Evolutionary conservation across 2,797 vertebrate genomes (phyloP).

Genomic region (Sebastes aleutianus): DNA sequence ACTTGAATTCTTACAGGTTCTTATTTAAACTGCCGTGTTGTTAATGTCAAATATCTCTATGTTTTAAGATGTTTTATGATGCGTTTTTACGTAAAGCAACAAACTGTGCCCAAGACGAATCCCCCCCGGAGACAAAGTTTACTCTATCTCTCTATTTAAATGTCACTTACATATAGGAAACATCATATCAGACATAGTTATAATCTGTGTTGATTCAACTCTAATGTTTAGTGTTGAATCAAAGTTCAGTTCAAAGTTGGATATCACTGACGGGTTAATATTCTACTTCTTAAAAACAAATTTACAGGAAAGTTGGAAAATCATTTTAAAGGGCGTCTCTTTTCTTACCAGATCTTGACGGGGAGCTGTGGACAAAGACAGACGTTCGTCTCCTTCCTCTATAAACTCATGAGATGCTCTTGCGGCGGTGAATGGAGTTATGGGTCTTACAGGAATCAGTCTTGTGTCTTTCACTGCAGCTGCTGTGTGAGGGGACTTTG

Average conservation of each 20-base stretch:
- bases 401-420: background rate
- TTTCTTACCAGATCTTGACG: slow-evolving; percentile 30
- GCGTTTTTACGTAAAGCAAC: too few relatives aligned
- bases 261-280: background rate
- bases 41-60: too few relatives aligned
- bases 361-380: background rate
- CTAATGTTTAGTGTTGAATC: too few relatives aligned
- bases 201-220: background rate
- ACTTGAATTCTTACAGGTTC: too few relatives aligned
- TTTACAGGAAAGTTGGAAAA: background rate
- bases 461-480: slow-evolving; percentile 36
- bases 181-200: background rate
- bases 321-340: background rate
- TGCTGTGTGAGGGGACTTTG: background rate
- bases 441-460: slow-evolving; percentile 44
- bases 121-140: fast-evolving
- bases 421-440: slow-evolving; percentile 27
- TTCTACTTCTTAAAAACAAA: background rate
- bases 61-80: too few relatives aligned
- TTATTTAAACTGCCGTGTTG: too few relatives aligned
- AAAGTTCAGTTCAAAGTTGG: background rate
- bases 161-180: background rate
- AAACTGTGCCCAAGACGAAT: too few relatives aligned
- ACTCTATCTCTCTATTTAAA: too few relatives aligned
- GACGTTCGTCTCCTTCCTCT: background rate